A percentile compares a stretch with the other conserved stretches of the same genome.
Conservation (phyloP, 1,140 invertebrate species). For the Drosophila varians region DNA sequence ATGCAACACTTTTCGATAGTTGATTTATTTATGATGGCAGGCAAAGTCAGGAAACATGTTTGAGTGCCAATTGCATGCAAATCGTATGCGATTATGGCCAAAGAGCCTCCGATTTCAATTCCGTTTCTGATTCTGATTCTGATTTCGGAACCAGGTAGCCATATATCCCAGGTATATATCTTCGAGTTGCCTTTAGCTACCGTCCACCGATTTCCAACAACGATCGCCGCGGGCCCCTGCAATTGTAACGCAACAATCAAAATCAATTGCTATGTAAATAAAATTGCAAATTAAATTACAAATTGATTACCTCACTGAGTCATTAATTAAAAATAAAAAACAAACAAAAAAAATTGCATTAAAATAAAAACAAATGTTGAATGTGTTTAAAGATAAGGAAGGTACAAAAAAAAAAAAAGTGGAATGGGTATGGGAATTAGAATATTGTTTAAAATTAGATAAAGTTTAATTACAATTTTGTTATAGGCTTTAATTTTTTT, state of each 20-base stretch:
- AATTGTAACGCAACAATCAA: slow-evolving; percentile 81
- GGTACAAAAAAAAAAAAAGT: not conserved
- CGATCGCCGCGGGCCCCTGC: slow-evolving; percentile 56
- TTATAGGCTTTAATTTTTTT: not conserved
- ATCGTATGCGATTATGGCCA: slow-evolving; percentile 60
- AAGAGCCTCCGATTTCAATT: slow-evolving; percentile 3
- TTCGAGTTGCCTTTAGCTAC: not conserved
- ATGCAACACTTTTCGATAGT: not conserved
- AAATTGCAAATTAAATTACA: slow-evolving; percentile 81
- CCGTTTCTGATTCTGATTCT: slow-evolving; percentile 8
- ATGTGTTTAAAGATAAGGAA: slow-evolving; percentile 17
- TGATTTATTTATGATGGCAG: slow-evolving; percentile 70
- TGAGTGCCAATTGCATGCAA: slow-evolving; percentile 67
- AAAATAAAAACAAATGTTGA: slow-evolving; percentile 1
- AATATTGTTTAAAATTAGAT: not conserved
- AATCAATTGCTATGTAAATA: slow-evolving; percentile 81
- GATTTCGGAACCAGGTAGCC: slow-evolving; percentile 26
- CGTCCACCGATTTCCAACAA: not conserved
- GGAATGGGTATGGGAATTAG: not conserved
- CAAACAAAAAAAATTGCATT: slow-evolving; percentile 1
- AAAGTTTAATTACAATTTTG: not conserved
- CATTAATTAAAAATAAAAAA: slow-evolving; percentile 69
- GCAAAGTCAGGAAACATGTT: slow-evolving; percentile 46
- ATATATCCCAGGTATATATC: slow-evolving; percentile 18
- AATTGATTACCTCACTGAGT: slow-evolving; percentile 81